Conservation (phyloP, 2,797 vertebrate species). For the Falco peregrinus region DNA sequence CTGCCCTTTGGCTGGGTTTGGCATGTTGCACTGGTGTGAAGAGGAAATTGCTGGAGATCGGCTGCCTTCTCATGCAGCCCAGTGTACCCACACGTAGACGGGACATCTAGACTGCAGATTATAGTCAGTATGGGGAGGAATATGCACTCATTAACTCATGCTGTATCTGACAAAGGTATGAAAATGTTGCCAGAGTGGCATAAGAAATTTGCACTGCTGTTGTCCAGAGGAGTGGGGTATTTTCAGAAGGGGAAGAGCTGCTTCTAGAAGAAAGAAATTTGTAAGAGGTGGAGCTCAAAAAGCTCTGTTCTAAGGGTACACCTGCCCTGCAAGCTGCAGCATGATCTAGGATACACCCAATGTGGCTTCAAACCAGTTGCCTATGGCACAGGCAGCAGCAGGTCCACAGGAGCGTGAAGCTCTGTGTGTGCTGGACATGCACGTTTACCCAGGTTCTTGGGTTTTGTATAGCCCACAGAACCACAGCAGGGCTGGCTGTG, state of each 20-base stretch:
- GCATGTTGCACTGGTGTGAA: not conserved
- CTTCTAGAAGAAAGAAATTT: not conserved
- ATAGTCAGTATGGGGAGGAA: not conserved
- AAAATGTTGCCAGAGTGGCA: not conserved
- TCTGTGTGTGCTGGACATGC: not conserved
- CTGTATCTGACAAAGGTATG: not conserved
- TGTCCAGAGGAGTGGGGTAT: not conserved
- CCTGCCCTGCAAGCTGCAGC: not conserved
- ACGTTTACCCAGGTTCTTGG: not conserved
- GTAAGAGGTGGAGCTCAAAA: not conserved
- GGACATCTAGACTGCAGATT: not conserved
- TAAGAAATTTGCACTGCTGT: not conserved
- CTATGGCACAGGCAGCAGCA: not conserved
- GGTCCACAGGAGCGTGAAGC: not conserved
- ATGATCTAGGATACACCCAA: not conserved
- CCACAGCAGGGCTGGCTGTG: not conserved
- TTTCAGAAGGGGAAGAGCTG: not conserved
- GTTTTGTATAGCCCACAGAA: not conserved
- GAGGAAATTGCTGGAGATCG: not conserved
- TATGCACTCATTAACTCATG: not conserved
- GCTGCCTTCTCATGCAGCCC: not conserved
- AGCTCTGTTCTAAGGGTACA: not conserved
- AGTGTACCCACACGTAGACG: fast-evolving
- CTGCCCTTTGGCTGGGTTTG: not conserved
- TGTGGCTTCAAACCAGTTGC: not conserved